These are phyloP conservation scores for Neoitamus cyanurus DNA, from an alignment of 2,888 invertebrate genomes.

Conservation along the genomic window DNA sequence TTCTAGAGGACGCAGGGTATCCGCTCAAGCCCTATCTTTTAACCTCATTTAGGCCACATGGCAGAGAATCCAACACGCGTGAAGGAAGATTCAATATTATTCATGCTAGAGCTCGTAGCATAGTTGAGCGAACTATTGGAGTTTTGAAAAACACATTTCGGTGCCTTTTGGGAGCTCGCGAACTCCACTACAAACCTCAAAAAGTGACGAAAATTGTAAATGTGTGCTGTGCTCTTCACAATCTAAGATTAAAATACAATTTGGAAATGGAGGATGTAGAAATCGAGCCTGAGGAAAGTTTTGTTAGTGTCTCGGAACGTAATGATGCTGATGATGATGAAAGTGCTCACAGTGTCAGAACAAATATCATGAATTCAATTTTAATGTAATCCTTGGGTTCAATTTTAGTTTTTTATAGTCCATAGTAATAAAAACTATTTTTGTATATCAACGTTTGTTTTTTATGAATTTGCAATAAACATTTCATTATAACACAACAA, in stretches of 20 bases:
- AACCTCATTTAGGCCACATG: too few species aligned
- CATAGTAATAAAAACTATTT: too few species aligned
- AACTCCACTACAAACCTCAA: background rate
- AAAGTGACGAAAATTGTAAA: background rate
- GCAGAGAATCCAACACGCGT: background rate
- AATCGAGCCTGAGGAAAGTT: background rate
- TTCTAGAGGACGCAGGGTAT: background rate
- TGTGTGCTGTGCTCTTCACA: background rate
- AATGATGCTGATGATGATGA: background rate
- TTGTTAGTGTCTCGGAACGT: background rate
- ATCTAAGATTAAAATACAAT: background rate
- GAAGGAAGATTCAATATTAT: background rate
- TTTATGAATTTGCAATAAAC: too few species aligned
- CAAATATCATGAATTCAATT: background rate
- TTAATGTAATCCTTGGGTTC: background rate
- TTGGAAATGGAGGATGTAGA: background rate
- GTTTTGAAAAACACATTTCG: background rate
- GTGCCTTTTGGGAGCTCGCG: background rate
- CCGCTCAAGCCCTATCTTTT: background rate
- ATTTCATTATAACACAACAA: too few species aligned
- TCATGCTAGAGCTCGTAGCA: background rate
- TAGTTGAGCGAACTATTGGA: background rate
- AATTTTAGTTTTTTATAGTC: too few species aligned
- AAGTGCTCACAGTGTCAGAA: background rate
- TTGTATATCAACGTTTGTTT: too few species aligned